Percentiles rank a stretch among this genome's conserved stretches.
These are phyloP conservation scores for Epizoanthus rinbou DNA, from an alignment of 92 coral and sea anemone genomes.

Conservation along the genomic window DNA sequence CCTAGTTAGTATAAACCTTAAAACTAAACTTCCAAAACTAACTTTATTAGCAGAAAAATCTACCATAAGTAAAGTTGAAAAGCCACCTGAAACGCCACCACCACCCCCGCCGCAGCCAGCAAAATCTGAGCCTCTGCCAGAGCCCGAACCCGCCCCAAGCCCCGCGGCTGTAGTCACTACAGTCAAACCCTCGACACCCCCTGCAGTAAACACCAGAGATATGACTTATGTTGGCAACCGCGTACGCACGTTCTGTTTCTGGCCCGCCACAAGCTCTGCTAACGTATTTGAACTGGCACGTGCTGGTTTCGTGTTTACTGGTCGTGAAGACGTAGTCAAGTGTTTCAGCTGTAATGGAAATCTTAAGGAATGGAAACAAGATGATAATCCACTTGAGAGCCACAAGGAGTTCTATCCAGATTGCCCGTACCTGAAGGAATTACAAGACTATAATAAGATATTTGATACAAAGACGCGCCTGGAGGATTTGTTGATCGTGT, in stretches of 20 bases:
- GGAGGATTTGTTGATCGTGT: slow-evolving; percentile 80
- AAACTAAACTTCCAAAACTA: not conserved
- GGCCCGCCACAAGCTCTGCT: slow-evolving; percentile 98
- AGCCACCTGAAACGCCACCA: slow-evolving; percentile 45
- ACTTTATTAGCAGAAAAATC: slow-evolving; percentile 25
- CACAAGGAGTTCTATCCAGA: slow-evolving; percentile 94
- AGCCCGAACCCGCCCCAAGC: slow-evolving; percentile 46
- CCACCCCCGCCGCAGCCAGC: slow-evolving; percentile 55
- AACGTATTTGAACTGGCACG: slow-evolving; percentile 97
- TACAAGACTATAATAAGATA: slow-evolving; percentile 51
- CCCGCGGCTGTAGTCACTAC: slow-evolving; percentile 63
- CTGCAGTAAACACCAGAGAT: slow-evolving; percentile 71
- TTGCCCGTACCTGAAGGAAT: slow-evolving; percentile 78
- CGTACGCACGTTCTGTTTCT: slow-evolving; percentile 83
- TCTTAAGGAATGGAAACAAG: slow-evolving; percentile 94
- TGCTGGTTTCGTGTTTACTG: slow-evolving; percentile 95
- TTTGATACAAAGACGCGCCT: slow-evolving; percentile 76
- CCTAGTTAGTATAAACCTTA: slow-evolving; percentile 2
- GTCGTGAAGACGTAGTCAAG: slow-evolving; percentile 96
- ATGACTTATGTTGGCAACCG: slow-evolving; percentile 72
- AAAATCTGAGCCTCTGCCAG: slow-evolving; percentile 48
- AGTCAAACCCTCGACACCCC: slow-evolving; percentile 46
- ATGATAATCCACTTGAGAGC: slow-evolving; percentile 82
- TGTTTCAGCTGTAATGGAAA: slow-evolving; percentile 96
- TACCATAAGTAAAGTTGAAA: slow-evolving; percentile 40